Evolutionary conservation across 2,888 invertebrate species (phyloP).

Genomic region (Nephrotoma flavescens): DNA sequence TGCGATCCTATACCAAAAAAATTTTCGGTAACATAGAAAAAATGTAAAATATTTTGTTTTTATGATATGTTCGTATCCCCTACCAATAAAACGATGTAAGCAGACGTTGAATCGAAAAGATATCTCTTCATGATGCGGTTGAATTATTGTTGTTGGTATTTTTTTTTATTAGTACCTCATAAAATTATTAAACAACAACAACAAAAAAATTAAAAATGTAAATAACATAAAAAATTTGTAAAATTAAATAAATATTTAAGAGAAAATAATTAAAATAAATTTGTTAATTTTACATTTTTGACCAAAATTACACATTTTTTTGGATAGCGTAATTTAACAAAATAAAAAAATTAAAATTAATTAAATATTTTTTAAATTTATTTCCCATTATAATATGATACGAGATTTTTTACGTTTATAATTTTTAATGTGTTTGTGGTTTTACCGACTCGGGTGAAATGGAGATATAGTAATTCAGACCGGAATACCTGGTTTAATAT

Average conservation of each 20-base stretch:
- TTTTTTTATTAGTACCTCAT: neutral
- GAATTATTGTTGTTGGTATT: neutral
- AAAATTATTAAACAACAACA: neutral
- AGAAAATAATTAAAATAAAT: neutral
- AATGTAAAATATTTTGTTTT: neutral
- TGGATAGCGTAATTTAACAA: neutral
- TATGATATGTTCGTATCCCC: neutral
- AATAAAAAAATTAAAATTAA: neutral
- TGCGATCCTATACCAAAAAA: neutral
- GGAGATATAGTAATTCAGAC: no score
- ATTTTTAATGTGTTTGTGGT: neutral
- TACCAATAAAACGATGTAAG: neutral
- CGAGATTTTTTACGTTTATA: neutral
- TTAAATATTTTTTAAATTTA: neutral
- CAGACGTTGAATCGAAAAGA: neutral
- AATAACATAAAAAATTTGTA: neutral
- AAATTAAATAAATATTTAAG: neutral
- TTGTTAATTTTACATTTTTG: neutral
- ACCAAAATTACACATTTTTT: neutral
- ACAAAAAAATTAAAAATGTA: neutral
- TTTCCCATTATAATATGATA: neutral
- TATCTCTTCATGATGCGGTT: neutral
- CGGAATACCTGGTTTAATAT: no score
- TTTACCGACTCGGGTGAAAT: neutral
- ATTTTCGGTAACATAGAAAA: neutral